Evolutionary conservation across 2,888 invertebrate species (phyloP), one percentile per base, ranked within the genome.

Genomic region (Synanthedon vespiformis): DNA sequence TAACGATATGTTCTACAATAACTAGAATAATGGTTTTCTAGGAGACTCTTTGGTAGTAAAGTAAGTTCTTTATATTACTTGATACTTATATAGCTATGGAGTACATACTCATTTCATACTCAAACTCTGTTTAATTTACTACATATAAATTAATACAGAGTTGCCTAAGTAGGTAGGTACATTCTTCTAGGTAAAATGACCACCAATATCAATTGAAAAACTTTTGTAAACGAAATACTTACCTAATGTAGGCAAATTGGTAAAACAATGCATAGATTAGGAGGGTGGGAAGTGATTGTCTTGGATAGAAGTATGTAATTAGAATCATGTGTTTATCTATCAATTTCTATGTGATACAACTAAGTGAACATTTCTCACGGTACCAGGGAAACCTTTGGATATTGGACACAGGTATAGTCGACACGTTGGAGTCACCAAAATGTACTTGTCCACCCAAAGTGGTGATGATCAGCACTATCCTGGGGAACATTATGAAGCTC

Each of bases 361-460:
- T 22, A 13, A 44, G 2, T 8, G n/a, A 44, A 44, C 8, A 50
- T 70, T 44, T 44, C 44, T 13, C 44, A 44, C 44, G 44, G 14
- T 14, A 44, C 88, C 88, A 92, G 70, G 90, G 91, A 50, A 89
- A 91, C 56, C 80, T 94, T 8, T 94, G 94, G 94, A 88, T 91
- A 0, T 75, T 94, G 56, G 94, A 94, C 66, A 89, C 88, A 11
- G 94, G 94, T 12, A 88, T 93, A 49, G 89, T 92, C 0, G 91
- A 93, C 58, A 91, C 92, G 0, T 63, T 93, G 53, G 90, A 90
- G 55, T 80, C 88, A 1, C 92, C 93, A 0, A 80, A 90, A 4
- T 88, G 91, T 52, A 88, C 89, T 11, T 92, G 93, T 62, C 87
- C 90, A 0, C 92, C 94, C 0, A 94, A 93, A 70, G 89, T 93